These are phyloP conservation scores for Rhinoderma darwinii DNA, from an alignment of 2,113 vertebrate genomes.

Conservation along the genomic window DNA sequence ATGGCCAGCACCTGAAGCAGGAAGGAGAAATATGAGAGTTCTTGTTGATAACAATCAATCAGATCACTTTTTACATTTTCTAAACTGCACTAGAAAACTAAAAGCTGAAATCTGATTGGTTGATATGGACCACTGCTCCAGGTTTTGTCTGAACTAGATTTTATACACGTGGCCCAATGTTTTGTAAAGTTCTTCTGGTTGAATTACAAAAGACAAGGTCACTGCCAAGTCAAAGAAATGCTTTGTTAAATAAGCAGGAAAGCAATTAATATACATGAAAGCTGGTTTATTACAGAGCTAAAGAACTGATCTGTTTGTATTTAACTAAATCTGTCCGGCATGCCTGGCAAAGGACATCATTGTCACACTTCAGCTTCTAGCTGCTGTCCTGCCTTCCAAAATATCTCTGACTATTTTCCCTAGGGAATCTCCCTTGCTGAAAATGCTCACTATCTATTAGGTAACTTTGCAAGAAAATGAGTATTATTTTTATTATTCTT, in stretches of 20 bases:
- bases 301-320: conserved; percentile 14
- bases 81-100: neutral
- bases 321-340: neutral
- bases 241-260: conserved; percentile 3
- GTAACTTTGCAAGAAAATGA: neutral
- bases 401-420: neutral
- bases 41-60: neutral
- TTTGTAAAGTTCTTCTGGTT: neutral
- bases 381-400: neutral
- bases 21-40: neutral
- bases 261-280: conserved; percentile 17
- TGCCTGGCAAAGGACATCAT: neutral
- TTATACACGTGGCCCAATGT: neutral
- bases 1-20: no score
- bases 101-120: neutral
- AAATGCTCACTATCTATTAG: neutral
- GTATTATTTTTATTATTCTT: no score
- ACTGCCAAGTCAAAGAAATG: conserved; percentile 7
- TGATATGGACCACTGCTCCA: neutral
- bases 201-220: conserved; percentile 9
- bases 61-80: neutral
- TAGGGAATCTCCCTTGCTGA: neutral
- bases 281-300: neutral
- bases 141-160: neutral
- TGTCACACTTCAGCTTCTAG: neutral